phyloP scores from a whole-genome alignment of 92 coral and sea anemone genomes.

The Zoanthus gigantus region DNA sequence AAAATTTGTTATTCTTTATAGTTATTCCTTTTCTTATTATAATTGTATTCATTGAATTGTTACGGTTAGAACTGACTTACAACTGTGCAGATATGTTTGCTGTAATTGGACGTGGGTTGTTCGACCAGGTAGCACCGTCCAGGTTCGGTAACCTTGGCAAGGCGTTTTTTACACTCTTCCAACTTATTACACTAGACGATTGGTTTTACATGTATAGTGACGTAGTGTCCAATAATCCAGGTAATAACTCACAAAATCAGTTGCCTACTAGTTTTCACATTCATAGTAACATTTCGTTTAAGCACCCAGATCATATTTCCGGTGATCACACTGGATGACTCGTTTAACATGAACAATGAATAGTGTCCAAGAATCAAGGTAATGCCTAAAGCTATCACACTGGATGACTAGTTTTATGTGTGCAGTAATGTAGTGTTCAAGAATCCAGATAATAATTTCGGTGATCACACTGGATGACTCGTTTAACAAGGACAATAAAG shows the following conservation, averaged over 20 bases:
- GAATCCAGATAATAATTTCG: slow-evolving; percentile 68
- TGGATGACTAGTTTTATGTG: slow-evolving; percentile 97
- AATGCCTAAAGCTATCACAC: not conserved
- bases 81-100: slow-evolving; percentile 90
- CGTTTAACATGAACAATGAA: slow-evolving; percentile 97
- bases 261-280: slow-evolving; percentile 95
- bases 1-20: no score
- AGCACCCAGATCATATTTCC: slow-evolving; percentile 69
- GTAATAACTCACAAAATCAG: slow-evolving; percentile 86
- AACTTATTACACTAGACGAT: slow-evolving; percentile 94
- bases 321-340: slow-evolving; percentile 94
- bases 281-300: slow-evolving; percentile 90
- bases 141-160: slow-evolving; percentile 93
- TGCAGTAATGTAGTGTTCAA: slow-evolving; percentile 58
- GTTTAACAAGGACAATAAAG: slow-evolving; percentile 98
- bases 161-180: slow-evolving; percentile 94
- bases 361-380: slow-evolving; percentile 84
- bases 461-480: slow-evolving; percentile 77
- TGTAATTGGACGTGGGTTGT: slow-evolving; percentile 97
- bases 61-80: not conserved
- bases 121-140: slow-evolving; percentile 85
- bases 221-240: slow-evolving; percentile 83
- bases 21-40: not conserved
- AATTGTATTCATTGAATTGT: not conserved
- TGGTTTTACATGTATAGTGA: slow-evolving; percentile 99